These are phyloP conservation scores for Oophaga pumilio DNA, from an alignment of 2,113 vertebrate genomes.

Conservation along the genomic window DNA sequence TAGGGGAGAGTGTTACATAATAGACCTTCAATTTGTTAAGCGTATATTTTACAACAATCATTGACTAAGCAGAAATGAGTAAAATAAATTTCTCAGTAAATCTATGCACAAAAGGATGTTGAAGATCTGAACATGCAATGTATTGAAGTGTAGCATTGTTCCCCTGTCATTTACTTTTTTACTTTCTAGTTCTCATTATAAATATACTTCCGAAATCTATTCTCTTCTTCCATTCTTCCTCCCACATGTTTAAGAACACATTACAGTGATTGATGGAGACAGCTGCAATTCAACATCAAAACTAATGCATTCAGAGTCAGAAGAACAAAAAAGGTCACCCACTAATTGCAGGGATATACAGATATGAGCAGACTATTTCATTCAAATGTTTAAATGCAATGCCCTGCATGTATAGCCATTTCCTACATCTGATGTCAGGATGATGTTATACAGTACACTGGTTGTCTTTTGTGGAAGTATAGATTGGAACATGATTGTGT, in stretches of 20 bases:
- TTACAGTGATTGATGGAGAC: conserved; percentile 1
- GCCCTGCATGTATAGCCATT: not conserved
- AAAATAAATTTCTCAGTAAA: not conserved
- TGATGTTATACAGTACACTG: not conserved
- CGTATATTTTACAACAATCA: not conserved
- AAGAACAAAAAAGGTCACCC: not conserved
- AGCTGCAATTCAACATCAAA: not conserved
- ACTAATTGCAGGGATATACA: not conserved
- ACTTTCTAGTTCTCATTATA: conserved; percentile 6
- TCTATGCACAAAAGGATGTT: not conserved
- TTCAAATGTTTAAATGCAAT: not conserved
- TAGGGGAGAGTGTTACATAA: not conserved
- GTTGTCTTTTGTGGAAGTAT: not conserved
- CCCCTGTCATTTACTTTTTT: conserved; percentile 4
- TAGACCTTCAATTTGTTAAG: not conserved
- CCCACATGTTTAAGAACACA: conserved; percentile 29
- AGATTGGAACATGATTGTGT: not conserved
- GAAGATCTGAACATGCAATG: not conserved
- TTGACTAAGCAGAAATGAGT: not conserved
- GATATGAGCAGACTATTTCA: not conserved
- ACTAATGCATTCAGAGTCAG: not conserved
- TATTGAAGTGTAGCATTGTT: not conserved
- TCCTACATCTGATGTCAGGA: not conserved
- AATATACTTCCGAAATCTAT: conserved; percentile 22
- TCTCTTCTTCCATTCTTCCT: conserved; percentile 8